Conservation (phyloP, 1,140 invertebrate species). For the Lerema accius region DNA sequence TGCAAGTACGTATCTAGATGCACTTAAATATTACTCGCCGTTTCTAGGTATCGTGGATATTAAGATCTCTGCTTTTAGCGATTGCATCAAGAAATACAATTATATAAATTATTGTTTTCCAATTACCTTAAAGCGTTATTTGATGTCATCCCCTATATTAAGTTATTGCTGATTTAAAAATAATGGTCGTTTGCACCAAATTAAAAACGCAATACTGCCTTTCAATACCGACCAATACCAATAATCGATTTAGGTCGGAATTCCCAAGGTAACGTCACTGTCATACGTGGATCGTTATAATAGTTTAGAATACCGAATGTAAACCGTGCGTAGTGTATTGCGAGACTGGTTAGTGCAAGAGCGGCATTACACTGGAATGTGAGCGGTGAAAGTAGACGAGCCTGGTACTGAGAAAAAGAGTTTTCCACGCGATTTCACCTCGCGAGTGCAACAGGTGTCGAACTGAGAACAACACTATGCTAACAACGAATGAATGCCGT, state of each 20-base stretch:
- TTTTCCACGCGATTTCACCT: conserved; percentile 79
- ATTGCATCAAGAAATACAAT: not conserved
- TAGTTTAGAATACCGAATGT: conserved; percentile 15
- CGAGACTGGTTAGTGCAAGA: conserved; percentile 58
- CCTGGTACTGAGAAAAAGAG: conserved; percentile 76
- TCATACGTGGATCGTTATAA: conserved; percentile 15
- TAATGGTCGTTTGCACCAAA: not conserved
- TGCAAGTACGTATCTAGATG: conserved; percentile 33
- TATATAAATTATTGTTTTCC: not conserved
- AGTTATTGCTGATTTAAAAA: not conserved
- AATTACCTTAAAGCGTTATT: not conserved
- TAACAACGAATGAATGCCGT: conserved; percentile 22
- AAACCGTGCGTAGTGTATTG: conserved; percentile 38
- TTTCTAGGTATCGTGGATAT: conserved; percentile 6
- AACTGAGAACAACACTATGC: conserved; percentile 39
- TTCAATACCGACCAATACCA: conserved; percentile 6
- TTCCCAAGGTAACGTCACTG: conserved; percentile 22
- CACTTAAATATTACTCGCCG: conserved; percentile 8
- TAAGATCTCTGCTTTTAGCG: not conserved
- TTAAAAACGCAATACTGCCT: conserved; percentile 10
- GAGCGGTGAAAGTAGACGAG: conserved; percentile 78
- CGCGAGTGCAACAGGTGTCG: conserved; percentile 69
- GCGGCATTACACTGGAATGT: conserved; percentile 61
- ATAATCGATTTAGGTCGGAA: conserved; percentile 13
- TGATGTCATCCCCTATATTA: not conserved